Evolutionary conservation across 1,140 invertebrate species (phyloP), one percentile per base, ranked within the genome.

Genomic region (Sycobia sp.): DNA sequence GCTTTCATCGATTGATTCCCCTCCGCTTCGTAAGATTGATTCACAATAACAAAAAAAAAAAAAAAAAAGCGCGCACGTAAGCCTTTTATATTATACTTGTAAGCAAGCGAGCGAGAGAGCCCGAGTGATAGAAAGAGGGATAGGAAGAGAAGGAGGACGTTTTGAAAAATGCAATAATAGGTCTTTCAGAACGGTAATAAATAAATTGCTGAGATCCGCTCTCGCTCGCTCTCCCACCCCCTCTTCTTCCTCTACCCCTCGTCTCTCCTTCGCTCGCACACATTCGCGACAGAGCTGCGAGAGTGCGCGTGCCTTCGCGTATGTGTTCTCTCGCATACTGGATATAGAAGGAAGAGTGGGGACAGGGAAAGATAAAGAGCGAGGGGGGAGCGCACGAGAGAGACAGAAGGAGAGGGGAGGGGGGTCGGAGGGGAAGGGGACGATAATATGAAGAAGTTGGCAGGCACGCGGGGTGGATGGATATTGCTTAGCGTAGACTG

Each of bases 111-210:
- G 29, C 29, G 29, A 4, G 29, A 11, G 29, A 11, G 29, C 29
- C 29, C 5, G 29, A 11, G 29, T 11, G 5, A 11, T n/a, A n/a
- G n/a, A n/a, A n/a, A n/a, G n/a, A n/a, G n/a, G n/a, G n/a, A n/a
- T n/a, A 50, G 62, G 58, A 66, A 66, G 71, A 71, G 70, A 20
- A 4, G 23, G 32, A 44, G 44, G 53, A 23, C 46, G 62, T 80
- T 79, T 76, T 72, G 72, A 79, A 79, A 78, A 77, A 79, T 79
- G 75, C 76, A 80, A 80, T 81, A 80, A 80, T 75, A 74, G 73
- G 74, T 69, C 68, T 75, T 68, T 62, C 65, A 76, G 70, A 74
- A 73, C 73, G 76, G 77, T 80, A 82, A 82, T 82, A 80, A 80
- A 82, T 82, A 82, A 82, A 82, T 82, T 82, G 76, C 77, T 80